phyloP scores from a whole-genome alignment of 2,888 invertebrate species.

The Eristalis pertinax region DNA sequence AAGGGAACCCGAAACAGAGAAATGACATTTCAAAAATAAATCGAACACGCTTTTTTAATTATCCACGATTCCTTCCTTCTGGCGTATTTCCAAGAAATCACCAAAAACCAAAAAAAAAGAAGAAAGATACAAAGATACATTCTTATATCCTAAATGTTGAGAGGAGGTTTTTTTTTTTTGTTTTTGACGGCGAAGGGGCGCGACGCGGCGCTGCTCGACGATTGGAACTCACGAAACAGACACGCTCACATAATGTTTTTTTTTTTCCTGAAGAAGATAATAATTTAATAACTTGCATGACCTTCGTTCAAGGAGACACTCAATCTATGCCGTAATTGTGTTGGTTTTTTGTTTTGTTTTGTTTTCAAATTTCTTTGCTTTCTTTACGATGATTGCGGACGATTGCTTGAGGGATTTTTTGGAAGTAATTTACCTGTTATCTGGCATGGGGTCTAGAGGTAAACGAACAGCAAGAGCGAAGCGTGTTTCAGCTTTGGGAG shows the following conservation, averaged over 20 bases:
- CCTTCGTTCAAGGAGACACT: constrained; percentile 43
- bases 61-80: constrained; percentile 12
- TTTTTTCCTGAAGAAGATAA: constrained; percentile 26
- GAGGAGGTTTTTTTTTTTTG: background rate
- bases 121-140: background rate
- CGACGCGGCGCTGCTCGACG: too few relatives aligned
- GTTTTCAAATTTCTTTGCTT: background rate
- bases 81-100: constrained; percentile 26
- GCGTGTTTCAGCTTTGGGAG: too few relatives aligned
- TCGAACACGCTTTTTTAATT: constrained; percentile 46
- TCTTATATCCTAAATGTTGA: background rate
- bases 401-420: background rate
- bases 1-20: background rate
- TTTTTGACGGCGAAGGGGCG: too few relatives aligned
- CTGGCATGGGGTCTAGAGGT: too few relatives aligned
- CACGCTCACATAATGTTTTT: background rate
- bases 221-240: background rate
- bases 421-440: background rate
- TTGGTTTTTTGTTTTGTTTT: constrained; percentile 13
- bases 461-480: too few relatives aligned
- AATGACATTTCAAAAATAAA: constrained; percentile 34
- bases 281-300: constrained; percentile 50
- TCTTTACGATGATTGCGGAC: constrained; percentile 8
- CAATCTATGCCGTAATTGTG: constrained; percentile 7
- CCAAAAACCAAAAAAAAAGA: background rate